phyloP scores from a whole-genome alignment of 2,797 vertebrate genomes.

The Prionace glauca region DNA sequence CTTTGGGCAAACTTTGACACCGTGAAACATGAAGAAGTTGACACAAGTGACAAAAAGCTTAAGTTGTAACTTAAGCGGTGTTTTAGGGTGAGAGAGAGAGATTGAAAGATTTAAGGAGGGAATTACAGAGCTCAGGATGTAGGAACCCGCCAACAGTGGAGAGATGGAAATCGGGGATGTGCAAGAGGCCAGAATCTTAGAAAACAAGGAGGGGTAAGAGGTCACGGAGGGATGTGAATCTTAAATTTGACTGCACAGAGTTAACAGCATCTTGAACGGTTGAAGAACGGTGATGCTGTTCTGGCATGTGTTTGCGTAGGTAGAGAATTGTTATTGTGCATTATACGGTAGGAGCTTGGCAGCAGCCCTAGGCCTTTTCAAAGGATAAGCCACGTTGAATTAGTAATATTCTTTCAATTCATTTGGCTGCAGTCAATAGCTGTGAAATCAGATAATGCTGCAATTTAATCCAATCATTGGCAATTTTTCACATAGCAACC shows the following conservation, averaged over 20 bases:
- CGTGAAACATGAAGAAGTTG: background rate
- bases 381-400: slow-evolving; percentile 23
- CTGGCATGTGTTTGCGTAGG: background rate
- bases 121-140: background rate
- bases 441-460: slow-evolving; percentile 27
- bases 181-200: background rate
- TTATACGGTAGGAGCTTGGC: slow-evolving; percentile 2
- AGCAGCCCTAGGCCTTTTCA: slow-evolving; percentile 9
- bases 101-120: background rate
- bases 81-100: background rate
- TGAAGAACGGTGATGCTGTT: background rate
- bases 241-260: background rate
- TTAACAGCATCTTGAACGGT: background rate
- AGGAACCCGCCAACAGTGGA: background rate
- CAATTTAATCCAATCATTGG: slow-evolving; percentile 23
- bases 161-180: background rate
- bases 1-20: background rate
- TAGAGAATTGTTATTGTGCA: background rate
- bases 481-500: background rate
- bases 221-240: background rate
- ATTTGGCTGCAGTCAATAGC: slow-evolving; percentile 23
- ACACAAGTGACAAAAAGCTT: background rate
- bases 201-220: background rate
- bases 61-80: background rate
- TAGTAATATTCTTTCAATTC: slow-evolving; percentile 35